Percentiles rank a stretch among this genome's conserved stretches.
Evolutionary conservation across 2,888 invertebrate genomes (phyloP).

Genomic region (Parnassius orleans): DNA sequence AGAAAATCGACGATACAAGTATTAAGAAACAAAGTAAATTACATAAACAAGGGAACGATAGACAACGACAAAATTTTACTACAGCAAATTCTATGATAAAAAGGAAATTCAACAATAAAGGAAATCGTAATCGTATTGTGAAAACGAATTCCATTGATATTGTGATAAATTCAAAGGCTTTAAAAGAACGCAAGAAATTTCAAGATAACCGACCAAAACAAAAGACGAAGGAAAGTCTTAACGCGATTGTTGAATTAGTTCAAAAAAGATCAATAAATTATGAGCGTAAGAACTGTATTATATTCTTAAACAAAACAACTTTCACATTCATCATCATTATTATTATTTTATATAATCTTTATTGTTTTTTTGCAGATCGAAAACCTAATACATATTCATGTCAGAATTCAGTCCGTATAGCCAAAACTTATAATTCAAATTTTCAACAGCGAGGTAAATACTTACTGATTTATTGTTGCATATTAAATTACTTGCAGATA

Average conservation of each 20-base stretch:
- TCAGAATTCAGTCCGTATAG: conserved; percentile 2
- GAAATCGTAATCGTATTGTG: not conserved
- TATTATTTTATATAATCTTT: not conserved
- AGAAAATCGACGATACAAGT: conserved; percentile 4
- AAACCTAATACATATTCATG: conserved; percentile 1
- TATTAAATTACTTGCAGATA: not conserved
- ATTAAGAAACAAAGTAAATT: not conserved
- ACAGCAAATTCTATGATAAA: no score
- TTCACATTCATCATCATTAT: not conserved
- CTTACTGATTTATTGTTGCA: no score
- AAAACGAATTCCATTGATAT: not conserved
- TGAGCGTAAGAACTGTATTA: conserved; percentile 10
- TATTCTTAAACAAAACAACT: not conserved
- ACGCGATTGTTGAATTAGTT: not conserved
- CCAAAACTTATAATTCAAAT: not conserved
- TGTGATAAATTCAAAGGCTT: not conserved
- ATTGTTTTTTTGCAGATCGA: conserved; percentile 14
- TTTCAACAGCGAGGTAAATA: not conserved
- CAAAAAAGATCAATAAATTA: conserved; percentile 5
- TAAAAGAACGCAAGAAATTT: not conserved
- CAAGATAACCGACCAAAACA: not conserved
- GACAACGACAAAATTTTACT: not conserved
- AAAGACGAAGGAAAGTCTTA: not conserved
- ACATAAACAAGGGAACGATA: conserved; percentile 3
- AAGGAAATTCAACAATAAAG: not conserved